phyloP scores from a whole-genome alignment of 2,797 vertebrate genomes.

The Myotis planiceps region DNA sequence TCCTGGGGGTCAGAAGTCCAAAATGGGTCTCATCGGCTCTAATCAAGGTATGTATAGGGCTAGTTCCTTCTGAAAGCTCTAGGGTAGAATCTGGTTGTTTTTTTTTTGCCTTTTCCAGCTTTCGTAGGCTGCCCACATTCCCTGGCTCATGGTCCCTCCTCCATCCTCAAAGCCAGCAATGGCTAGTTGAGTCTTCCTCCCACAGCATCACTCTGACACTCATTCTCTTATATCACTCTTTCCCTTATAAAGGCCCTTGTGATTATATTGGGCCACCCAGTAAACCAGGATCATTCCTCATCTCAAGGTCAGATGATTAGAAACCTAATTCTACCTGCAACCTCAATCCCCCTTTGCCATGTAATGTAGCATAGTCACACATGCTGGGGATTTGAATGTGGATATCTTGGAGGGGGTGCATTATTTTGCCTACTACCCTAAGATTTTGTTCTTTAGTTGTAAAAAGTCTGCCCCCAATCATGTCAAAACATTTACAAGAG shows the following conservation, averaged over 20 bases:
- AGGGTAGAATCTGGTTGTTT: too few species aligned
- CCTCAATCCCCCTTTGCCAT: background rate
- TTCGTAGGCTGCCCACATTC: background rate
- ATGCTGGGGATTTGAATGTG: background rate
- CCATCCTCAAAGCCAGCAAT: too few species aligned
- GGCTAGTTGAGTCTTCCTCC: background rate
- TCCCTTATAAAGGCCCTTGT: background rate
- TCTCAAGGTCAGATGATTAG: background rate
- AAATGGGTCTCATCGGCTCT: background rate
- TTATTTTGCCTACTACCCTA: background rate
- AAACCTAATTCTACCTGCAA: background rate
- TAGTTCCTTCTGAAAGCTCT: background rate
- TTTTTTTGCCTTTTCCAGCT: background rate
- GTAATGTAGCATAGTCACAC: background rate
- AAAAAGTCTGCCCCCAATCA: background rate
- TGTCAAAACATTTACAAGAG: background rate
- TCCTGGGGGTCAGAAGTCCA: background rate
- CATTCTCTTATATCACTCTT: background rate
- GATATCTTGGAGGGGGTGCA: rapidly evolving
- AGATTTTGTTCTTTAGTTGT: background rate
- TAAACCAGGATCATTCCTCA: background rate
- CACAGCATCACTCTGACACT: background rate
- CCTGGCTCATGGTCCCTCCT: background rate
- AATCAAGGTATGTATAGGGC: background rate
- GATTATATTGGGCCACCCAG: background rate